A percentile compares a stretch with the other conserved stretches of the same genome.
phyloP scores from a whole-genome alignment of 2,888 invertebrate genomes.

The Agapostemon virescens region DNA sequence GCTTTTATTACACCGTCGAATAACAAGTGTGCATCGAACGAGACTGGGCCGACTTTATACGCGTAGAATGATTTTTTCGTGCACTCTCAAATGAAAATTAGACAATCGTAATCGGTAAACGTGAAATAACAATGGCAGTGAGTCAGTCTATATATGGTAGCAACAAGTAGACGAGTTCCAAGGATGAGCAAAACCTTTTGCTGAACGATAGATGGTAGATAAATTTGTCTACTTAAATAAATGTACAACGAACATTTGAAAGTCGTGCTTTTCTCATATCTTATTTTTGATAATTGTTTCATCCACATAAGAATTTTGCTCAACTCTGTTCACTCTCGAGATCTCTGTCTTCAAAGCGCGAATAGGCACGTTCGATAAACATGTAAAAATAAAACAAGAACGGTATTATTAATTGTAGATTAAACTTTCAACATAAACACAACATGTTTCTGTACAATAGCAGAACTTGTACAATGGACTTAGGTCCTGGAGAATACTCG shows the following conservation, averaged over 20 bases:
- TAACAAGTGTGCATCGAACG: not conserved
- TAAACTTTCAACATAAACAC: not conserved
- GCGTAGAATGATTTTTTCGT: not conserved
- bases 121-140: conserved; percentile 58
- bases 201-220: not conserved
- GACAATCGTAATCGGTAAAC: conserved; percentile 2
- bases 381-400: not conserved
- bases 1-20: not conserved
- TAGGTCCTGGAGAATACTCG: not conserved
- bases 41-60: not conserved
- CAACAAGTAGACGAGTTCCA: not conserved
- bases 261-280: not conserved
- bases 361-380: not conserved
- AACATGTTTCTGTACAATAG: not conserved
- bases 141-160: conserved; percentile 57
- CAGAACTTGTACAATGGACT: not conserved
- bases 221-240: not conserved
- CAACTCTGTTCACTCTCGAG: conserved; percentile 1
- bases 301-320: not conserved
- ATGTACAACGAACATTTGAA: not conserved
- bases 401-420: not conserved
- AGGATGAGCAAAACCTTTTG: not conserved
- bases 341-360: conserved; percentile 5
- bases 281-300: not conserved
- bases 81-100: not conserved